Evolutionary conservation across 2,113 vertebrate genomes (phyloP), one percentile per base, ranked within the genome.

Genomic region (Pelusios castaneus): DNA sequence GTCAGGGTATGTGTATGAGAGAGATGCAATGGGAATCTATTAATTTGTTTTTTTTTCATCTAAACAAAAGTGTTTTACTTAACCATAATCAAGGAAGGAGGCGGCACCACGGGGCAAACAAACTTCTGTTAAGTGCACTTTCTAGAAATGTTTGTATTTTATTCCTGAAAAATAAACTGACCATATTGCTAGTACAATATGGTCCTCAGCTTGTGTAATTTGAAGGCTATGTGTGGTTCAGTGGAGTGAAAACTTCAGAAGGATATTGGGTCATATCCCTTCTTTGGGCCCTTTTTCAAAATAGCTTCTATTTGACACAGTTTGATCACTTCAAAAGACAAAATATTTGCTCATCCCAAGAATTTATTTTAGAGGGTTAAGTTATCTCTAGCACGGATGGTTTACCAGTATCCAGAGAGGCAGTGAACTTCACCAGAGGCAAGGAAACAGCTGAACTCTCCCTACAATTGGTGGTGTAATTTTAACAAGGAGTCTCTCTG

Each of bases 281-380:
- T 38, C 41, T 24, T 27, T 45, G 41, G 73, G 41, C 25, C 21
- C 12, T 27, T 21, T 41, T 73, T 73, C 38, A 90, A 19, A 70
- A 0, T 90, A 34, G 6, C 27, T 93, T 84, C 80, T 13, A 4
- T 25, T 63, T 80, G 29, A 10, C 77, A 41, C 38, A 14, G 63
- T 95, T 95, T 82, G 84, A 82, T 90, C 45, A 27, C 78, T 89
- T 88, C 1, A 92, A 78, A 94, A 93, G 34, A 54, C 73, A 41
- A 43, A 25, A 45, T 75, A 75, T 58, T 14, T 24, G 31, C 4
- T 88, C 52, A 78, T 91, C 58, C 21, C 45, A 89, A 79, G 10
- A 78, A 5, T 78, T 45, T 93, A 82, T 47, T 47, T 47, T 81
- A 43, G 94, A 84, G 54, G 22, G 16, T 92, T 63, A 79, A 1